Percentiles rank a stretch among this genome's conserved stretches.
phyloP scores from a whole-genome alignment of 2,113 vertebrate species.

The Pollimyrus isidori region DNA sequence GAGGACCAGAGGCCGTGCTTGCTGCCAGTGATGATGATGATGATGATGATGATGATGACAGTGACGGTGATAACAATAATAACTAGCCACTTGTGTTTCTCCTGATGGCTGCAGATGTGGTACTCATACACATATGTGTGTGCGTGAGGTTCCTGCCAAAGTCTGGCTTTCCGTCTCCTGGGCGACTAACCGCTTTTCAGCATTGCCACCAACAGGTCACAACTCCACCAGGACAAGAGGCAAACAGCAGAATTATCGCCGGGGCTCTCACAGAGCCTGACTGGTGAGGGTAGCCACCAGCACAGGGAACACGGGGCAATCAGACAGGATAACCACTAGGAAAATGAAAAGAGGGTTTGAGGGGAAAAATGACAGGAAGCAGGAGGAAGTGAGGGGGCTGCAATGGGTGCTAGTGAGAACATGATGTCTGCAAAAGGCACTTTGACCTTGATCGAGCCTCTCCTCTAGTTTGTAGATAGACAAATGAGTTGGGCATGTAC shows the following conservation, averaged over 20 bases:
- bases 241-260: background rate
- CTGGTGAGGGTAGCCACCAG: background rate
- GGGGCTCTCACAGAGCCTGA: background rate
- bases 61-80: slow-evolving; percentile 57
- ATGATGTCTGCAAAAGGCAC: background rate
- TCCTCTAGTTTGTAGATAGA: background rate
- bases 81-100: slow-evolving; percentile 51
- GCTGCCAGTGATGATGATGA: slow-evolving; percentile 61
- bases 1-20: slow-evolving; percentile 47
- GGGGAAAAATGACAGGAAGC: background rate
- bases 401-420: background rate
- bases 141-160: background rate
- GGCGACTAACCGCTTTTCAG: background rate
- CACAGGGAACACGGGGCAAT: background rate
- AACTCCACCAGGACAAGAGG: background rate
- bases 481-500: background rate
- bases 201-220: background rate
- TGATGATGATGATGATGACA: slow-evolving; percentile 57
- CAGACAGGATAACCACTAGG: background rate
- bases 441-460: background rate
- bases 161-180: background rate
- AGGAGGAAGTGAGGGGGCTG: background rate
- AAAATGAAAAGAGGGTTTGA: background rate
- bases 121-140: background rate
- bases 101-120: slow-evolving; percentile 34